phyloP scores from a whole-genome alignment of 53 echinoderm and acorn worm genomes.

The Holothuria scabra region DNA sequence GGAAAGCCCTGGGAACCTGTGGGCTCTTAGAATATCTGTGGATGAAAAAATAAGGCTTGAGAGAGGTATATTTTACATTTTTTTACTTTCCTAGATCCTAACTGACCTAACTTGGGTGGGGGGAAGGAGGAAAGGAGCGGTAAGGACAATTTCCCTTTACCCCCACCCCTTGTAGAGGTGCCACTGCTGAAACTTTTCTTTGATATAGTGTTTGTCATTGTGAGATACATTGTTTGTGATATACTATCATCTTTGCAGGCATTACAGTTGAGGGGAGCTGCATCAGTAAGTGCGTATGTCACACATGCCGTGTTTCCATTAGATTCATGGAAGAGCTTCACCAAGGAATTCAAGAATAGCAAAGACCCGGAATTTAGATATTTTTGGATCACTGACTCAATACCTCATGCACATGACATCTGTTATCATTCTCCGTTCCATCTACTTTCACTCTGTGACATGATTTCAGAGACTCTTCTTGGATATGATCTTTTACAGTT shows the following conservation, averaged over 20 bases:
- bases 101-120: too few species aligned
- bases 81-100: too few species aligned
- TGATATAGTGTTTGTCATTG: too few species aligned
- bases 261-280: conserved; percentile 65
- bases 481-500: conserved; percentile 85
- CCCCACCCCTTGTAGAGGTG: too few species aligned
- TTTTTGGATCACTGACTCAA: conserved; percentile 96
- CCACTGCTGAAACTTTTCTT: too few species aligned
- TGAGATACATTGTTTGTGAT: neutral
- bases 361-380: conserved; percentile 60
- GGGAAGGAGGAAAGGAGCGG: too few species aligned
- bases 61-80: neutral
- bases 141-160: too few species aligned
- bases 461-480: conserved; percentile 79
- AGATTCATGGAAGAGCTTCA: conserved; percentile 87
- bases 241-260: conserved; percentile 52
- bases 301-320: conserved; percentile 96
- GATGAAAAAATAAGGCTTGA: too few species aligned
- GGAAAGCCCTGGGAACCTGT: neutral
- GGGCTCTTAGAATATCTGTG: neutral
- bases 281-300: conserved; percentile 88
- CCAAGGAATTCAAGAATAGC: conserved; percentile 1
- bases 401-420: conserved; percentile 84
- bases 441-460: conserved; percentile 83
- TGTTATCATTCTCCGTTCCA: conserved; percentile 86